Percentiles rank a stretch among this genome's conserved stretches.
These are phyloP conservation scores for Resseliella maxima DNA, from an alignment of 2,888 invertebrate genomes.

Conservation along the genomic window DNA sequence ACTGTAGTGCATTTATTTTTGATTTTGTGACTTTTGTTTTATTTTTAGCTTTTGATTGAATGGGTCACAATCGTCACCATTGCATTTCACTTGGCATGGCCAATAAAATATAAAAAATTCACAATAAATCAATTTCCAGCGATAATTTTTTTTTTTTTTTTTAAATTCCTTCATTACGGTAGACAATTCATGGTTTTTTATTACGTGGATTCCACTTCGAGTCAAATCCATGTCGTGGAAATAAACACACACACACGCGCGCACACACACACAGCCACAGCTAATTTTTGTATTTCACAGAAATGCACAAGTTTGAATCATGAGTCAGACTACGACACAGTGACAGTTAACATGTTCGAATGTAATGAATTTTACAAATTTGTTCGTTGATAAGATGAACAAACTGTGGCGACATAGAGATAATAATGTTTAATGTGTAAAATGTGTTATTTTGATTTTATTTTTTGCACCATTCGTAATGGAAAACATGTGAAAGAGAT, in stretches of 20 bases:
- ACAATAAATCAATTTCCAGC: not conserved
- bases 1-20: not conserved
- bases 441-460: not conserved
- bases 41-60: not conserved
- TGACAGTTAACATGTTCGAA: constrained; percentile 6
- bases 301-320: not conserved
- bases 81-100: not conserved
- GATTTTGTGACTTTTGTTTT: not conserved
- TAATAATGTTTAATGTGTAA: constrained; percentile 2
- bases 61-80: not conserved
- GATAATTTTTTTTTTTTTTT: not conserved
- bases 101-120: not conserved
- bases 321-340: not conserved
- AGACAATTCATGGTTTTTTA: not conserved
- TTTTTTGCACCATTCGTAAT: not conserved
- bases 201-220: no score
- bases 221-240: no score
- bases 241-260: no score
- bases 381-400: constrained; percentile 24
- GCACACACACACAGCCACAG: not conserved
- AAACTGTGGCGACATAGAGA: not conserved
- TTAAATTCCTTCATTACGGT: not conserved
- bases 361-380: constrained; percentile 33
- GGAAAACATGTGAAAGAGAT: not conserved
- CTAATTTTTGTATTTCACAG: not conserved